Evolutionary conservation across 1,140 invertebrate genomes (phyloP), one percentile per base, ranked within the genome.

Genomic region (Ceratina japonica): DNA sequence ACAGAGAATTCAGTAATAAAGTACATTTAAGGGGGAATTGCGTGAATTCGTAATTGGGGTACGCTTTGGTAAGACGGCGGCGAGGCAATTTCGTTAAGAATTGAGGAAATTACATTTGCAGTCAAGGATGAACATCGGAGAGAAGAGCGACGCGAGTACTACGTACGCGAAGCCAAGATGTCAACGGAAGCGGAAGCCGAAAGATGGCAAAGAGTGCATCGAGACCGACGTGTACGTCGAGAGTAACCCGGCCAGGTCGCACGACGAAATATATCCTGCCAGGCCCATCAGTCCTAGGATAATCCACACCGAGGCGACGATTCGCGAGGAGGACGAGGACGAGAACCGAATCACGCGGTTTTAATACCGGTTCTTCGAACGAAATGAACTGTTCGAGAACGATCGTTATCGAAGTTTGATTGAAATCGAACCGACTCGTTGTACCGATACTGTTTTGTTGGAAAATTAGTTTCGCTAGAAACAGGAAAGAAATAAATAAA

Each of bases 221-320:
- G 87, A 90, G 78, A 89, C 87, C 1, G 89, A 92, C 70, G 85
- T 91, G 31, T 89, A 90, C 76, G 86, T 90, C 22, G 88, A 89
- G 71, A 84, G 74, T 58, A 76, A 69, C 20, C 54, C 87, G 0
- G 84, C 88, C 0, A 86, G 76, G 22, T 79, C 83, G 22, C 89
- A 85, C 12, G 85, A 92, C 62, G 90, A 91, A 79, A 80, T 81
- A 37, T 92, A 91, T 85, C 89, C 91, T 12, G 89, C 86, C 1
- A 83, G 88, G 13, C 83, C 85, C 22, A 72, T 77, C 8, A 92
- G 87, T 37, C 92, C 90, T 2, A 90, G 76, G 54, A 61, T 91
- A n/a, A 80, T 86, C 49, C 84, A 87, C 5, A 86, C 86, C 1
- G 88, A 92, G 44, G 80, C 84, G 1, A 91, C 89, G 3, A 92